Conservation (phyloP, 2,797 vertebrate species). For the Etheostoma nigrum region DNA sequence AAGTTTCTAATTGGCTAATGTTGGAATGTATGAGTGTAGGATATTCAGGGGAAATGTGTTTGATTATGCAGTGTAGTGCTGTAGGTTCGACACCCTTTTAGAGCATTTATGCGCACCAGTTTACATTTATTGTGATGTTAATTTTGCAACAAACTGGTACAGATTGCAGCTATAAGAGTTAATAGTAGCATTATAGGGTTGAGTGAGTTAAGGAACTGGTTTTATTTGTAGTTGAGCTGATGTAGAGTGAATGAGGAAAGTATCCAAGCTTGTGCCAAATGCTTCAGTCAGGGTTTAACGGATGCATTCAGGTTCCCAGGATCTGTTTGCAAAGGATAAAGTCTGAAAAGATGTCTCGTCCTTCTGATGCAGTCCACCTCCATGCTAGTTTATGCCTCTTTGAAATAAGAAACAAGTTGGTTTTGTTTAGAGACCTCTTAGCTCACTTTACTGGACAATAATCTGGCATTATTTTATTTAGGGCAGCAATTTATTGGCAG, state of each 20-base stretch:
- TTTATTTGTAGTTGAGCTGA: neutral
- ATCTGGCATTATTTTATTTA: neutral
- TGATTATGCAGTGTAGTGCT: conserved; percentile 48
- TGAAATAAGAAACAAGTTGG: neutral
- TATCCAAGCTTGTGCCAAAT: conserved; percentile 52
- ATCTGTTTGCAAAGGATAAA: conserved; percentile 20
- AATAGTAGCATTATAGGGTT: conserved; percentile 38
- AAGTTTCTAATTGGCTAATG: conserved; percentile 21
- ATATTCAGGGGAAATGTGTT: conserved; percentile 58
- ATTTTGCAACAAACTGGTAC: conserved; percentile 1
- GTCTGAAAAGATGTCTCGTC: neutral
- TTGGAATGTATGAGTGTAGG: conserved; percentile 62
- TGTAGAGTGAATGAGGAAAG: conserved; percentile 21
- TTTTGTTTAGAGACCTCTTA: neutral
- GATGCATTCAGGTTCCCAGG: conserved; percentile 17
- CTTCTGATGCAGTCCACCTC: conserved; percentile 1
- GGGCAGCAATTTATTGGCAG: too few species aligned
- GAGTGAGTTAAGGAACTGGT: neutral
- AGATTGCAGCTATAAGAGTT: conserved; percentile 13
- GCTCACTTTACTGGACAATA: conserved; percentile 1
- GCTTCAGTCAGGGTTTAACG: conserved; percentile 13
- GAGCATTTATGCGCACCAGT: conserved; percentile 43
- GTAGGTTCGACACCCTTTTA: conserved; percentile 23
- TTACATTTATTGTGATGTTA: conserved; percentile 17
- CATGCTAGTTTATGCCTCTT: neutral